Evolutionary conservation across 2,797 vertebrate species (phyloP), one percentile per base, ranked within the genome.

Genomic region (Sebastes trivittatus): DNA sequence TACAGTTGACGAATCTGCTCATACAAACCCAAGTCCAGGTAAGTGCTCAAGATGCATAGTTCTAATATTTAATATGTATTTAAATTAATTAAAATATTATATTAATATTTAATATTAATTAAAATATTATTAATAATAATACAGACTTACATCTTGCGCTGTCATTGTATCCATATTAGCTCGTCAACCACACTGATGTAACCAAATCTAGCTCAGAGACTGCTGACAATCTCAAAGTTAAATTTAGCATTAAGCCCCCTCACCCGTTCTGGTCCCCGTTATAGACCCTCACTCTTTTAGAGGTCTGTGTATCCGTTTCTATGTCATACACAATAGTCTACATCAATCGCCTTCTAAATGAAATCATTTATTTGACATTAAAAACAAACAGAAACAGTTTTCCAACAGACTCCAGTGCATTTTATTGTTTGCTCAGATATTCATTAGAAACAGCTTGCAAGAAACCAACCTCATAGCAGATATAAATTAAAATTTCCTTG

Each of bases 391-490:
- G 63, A 54, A 23, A 72, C 7, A 70, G 10, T 68, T 79, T 82
- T 89, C 74, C 60, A 86, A 89, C 80, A 89, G 82, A 89, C 76
- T 91, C 84, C 91, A 94, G 89, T 94, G 93, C 91, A 93, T 87
- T 95, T 95, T 94, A 94, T 95, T 94, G 63, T 91, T 92, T 90
- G 83, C 85, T 92, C 86, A 89, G 90, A 93, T 86, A 88, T 79
- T 84, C 62, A 87, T 83, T 69, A 93, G 75, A 92, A 92, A 94
- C 89, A 90, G 83, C 79, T 89, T 88, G 89, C 88, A 81, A 86
- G 56, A 87, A 92, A 90, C 52, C 60, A 76, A 84, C 83, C 42
- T 76, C 81, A 67, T 56, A 67, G 63, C 67, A 92, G 79, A 89
- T 87, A 94, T 92, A 94, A 94, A 92, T 95, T 85, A 93, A 93